Percentiles rank a stretch among this genome's conserved stretches.
These are phyloP conservation scores for Podilymbus podiceps DNA, from an alignment of 2,113 vertebrate species.

Conservation along the genomic window DNA sequence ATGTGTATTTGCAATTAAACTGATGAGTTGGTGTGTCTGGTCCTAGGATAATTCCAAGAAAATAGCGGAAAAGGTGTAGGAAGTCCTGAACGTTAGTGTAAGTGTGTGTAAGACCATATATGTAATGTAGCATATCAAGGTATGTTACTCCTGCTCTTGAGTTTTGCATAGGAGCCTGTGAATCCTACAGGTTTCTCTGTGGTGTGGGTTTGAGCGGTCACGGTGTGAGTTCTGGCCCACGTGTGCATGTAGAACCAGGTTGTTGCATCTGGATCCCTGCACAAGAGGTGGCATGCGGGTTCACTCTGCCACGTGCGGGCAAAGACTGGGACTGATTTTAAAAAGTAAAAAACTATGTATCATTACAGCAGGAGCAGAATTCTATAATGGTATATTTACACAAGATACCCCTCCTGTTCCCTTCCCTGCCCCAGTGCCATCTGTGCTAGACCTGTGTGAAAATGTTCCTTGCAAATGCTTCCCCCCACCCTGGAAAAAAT, in stretches of 20 bases:
- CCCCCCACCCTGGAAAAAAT: not conserved
- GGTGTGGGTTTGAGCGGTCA: not conserved
- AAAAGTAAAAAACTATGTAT: not conserved
- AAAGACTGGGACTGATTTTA: not conserved
- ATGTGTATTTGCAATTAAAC: not conserved
- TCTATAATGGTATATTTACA: not conserved
- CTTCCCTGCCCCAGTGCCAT: not conserved
- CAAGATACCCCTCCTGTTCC: not conserved
- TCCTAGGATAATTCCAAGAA: not conserved
- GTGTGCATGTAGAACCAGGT: rapidly evolving
- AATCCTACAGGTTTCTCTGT: not conserved
- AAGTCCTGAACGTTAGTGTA: not conserved
- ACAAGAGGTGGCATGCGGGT: rapidly evolving
- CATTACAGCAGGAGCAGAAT: not conserved
- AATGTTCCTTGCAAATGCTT: not conserved
- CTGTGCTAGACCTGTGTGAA: not conserved
- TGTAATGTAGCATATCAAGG: not conserved
- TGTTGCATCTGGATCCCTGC: not conserved
- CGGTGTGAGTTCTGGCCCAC: not conserved
- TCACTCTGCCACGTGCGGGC: rapidly evolving
- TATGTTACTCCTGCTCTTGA: not conserved
- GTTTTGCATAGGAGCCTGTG: not conserved
- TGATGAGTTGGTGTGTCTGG: not conserved
- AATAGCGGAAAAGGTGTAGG: not conserved
- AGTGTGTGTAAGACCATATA: not conserved